phyloP scores from a whole-genome alignment of 2,113 vertebrate genomes.

The Dasyprocta punctata region DNA sequence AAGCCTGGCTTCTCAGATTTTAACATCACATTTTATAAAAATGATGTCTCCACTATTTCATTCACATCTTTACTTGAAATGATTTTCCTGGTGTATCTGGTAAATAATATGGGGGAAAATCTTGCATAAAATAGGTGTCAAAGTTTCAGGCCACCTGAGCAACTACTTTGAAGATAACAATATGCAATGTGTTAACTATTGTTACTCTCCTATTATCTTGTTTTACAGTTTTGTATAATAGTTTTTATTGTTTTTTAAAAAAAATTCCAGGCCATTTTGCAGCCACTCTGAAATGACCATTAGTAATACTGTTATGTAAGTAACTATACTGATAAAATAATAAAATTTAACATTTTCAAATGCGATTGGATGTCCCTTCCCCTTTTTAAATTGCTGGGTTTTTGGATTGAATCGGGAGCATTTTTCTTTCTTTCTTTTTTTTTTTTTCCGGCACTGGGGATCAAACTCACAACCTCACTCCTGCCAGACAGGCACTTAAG shows the following conservation, averaged over 20 bases:
- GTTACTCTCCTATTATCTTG: background rate
- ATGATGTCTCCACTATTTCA: background rate
- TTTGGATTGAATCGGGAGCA: background rate
- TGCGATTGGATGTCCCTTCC: background rate
- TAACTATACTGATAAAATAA: constrained; percentile 42
- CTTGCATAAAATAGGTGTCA: constrained; percentile 26
- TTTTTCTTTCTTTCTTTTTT: no score
- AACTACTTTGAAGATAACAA: background rate
- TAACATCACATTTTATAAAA: background rate
- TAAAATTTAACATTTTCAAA: constrained; percentile 61
- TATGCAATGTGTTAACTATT: background rate
- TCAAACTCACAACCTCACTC: no score
- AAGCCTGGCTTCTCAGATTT: background rate
- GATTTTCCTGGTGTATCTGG: constrained; percentile 1
- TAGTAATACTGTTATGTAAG: background rate
- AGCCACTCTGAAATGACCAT: constrained; percentile 20
- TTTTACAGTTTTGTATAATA: background rate
- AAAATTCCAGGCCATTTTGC: constrained; percentile 37
- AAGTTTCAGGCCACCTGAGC: constrained; percentile 11
- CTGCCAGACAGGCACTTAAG: no score
- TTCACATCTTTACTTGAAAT: constrained; percentile 25
- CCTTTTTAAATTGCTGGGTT: background rate
- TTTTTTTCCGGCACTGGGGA: no score
- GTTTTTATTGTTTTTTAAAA: background rate
- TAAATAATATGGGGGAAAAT: constrained; percentile 15